Percentiles rank a stretch among this genome's conserved stretches.
Conservation (phyloP, 2,888 invertebrate genomes). For the Cryptus viduatorius region DNA sequence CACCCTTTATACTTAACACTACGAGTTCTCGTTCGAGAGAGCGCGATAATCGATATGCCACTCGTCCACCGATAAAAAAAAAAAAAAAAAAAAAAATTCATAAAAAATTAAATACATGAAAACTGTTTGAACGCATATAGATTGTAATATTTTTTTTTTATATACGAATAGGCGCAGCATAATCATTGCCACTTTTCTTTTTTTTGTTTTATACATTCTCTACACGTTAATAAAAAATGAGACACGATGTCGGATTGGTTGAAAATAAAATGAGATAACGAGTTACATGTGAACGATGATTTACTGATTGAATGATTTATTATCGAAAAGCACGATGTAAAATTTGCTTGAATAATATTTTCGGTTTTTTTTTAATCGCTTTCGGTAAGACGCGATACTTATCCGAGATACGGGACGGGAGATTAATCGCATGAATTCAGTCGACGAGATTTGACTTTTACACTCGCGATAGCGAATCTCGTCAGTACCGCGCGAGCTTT, state of each 20-base stretch:
- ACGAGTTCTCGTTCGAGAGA: slow-evolving; percentile 23
- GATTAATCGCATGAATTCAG: background rate
- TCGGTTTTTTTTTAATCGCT: background rate
- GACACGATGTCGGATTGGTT: slow-evolving; percentile 68
- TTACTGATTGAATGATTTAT: background rate
- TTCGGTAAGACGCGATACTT: background rate
- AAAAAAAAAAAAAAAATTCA: slow-evolving; percentile 21
- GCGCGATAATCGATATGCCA: slow-evolving; percentile 44
- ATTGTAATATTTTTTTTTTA: slow-evolving; percentile 35
- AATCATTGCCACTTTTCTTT: slow-evolving; percentile 62
- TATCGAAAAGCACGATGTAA: background rate
- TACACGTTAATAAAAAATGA: slow-evolving; percentile 60
- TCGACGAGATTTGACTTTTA: background rate
- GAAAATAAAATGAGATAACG: slow-evolving; percentile 71
- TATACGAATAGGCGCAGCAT: slow-evolving; percentile 39
- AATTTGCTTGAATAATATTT: background rate
- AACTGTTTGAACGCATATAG: slow-evolving; percentile 39
- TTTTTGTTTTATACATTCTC: slow-evolving; percentile 70
- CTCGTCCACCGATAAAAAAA: slow-evolving; percentile 33
- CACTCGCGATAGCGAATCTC: background rate
- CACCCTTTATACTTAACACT: slow-evolving; percentile 53
- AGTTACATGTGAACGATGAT: slow-evolving; percentile 13
- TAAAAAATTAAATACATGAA: background rate
- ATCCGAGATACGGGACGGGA: background rate
- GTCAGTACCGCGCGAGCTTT: background rate